Base-by-base conservation (phyloP, 2,113 vertebrate genomes). In the Colistium nudipinnis region DNA sequence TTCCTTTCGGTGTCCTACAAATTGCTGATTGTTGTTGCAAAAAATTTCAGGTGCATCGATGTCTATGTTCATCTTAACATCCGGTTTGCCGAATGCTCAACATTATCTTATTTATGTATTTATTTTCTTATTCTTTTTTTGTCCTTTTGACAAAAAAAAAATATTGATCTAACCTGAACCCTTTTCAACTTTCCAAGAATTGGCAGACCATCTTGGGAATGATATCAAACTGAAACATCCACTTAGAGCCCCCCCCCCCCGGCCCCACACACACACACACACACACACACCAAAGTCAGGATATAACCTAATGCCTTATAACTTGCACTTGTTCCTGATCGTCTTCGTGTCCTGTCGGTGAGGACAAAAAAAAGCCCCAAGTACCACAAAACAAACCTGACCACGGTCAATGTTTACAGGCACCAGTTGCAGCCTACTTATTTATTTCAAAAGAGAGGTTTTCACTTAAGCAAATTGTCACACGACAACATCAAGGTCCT, bases 241-340 rank as follows among this genome's bases (percentile, higher is more conserved):
- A 87, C 78, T 52, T 79, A n/a, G 41, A 84, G 76, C 80, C 53
- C 60, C 62, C 8, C 1, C 30, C 59, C 70, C 24, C n/a, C n/a
- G n/a, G n/a, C n/a, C n/a, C n/a, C n/a, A n/a, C n/a, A n/a, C n/a
- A n/a, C n/a, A n/a, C n/a, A n/a, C n/a, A n/a, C n/a, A n/a, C n/a
- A n/a, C n/a, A n/a, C n/a, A n/a, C n/a, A n/a, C n/a, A n/a, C n/a
- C 48, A 60, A 52, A 76, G 73, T 87, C 87, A 86, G 87, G 81
- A 90, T 67, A 64, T 61, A 81, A 84, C 88, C 85, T 63, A 89
- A 87, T 89, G 90, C 89, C 91, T 92, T 91, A 92, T 84, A 81
- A 89, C 78, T 80, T 86, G 55, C 33, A 83, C 79, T 73, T 80
- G 88, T 89, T 90, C 84, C 82, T 76, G 74, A 82, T 73, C 63